Conservation (phyloP, 2,797 vertebrate genomes). For the Bufotes viridis region DNA sequence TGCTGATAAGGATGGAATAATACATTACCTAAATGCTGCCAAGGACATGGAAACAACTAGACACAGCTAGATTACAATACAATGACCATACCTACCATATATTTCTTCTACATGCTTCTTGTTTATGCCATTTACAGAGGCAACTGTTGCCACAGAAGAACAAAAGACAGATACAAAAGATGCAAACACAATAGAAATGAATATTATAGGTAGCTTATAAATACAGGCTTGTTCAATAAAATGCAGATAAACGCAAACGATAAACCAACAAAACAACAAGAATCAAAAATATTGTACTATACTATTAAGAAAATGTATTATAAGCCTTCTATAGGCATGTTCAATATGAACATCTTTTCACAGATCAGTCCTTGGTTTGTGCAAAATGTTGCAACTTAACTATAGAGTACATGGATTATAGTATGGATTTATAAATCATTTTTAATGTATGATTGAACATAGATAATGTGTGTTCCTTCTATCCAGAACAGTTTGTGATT, state of each 20-base stretch:
- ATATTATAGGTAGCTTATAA: neutral
- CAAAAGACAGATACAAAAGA: constrained; percentile 5
- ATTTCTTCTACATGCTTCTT: neutral
- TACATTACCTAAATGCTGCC: constrained; percentile 33
- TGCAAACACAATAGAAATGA: neutral
- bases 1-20: constrained; percentile 36
- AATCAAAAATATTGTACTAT: neutral
- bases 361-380: neutral
- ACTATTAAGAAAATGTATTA: neutral
- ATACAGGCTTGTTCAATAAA: neutral
- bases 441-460: too few relatives aligned
- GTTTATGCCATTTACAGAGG: neutral
- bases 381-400: neutral
- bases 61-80: neutral
- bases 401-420: too few relatives aligned
- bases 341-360: neutral
- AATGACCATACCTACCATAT: too few relatives aligned
- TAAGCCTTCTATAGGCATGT: neutral
- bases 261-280: neutral
- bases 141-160: neutral
- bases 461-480: too few relatives aligned
- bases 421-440: too few relatives aligned
- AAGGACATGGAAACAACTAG: constrained; percentile 20
- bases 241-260: neutral
- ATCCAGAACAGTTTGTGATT: too few relatives aligned